Evolutionary conservation across 2,113 vertebrate species (phyloP), one percentile per base, ranked within the genome.

Genomic region (Hyaena hyaena): DNA sequence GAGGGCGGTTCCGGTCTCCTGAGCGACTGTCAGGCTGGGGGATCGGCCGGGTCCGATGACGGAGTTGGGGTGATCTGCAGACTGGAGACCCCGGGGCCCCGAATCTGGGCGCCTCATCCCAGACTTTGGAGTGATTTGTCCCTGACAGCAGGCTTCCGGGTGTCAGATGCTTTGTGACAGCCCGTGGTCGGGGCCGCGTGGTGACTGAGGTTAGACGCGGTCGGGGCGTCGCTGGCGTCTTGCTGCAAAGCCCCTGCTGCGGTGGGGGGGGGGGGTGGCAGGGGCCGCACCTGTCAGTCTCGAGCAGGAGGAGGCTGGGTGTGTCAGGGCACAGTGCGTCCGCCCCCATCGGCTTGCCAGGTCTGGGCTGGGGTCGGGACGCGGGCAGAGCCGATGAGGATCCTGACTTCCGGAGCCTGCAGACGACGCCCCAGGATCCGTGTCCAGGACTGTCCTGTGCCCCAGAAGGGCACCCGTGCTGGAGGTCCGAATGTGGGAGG

Each of bases 21-120:
- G 19, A 35, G 35, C 35, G 28, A 14, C 33, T 4, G 12, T 7
- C 55, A 3, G 0, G 19, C 31, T 28, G 15, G 16, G 39, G 23
- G 24, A 0, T 1, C 11, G 8, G 3, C 16, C 8, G 19, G 68
- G n/a, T 1, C 66, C 0, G 35, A 39, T 35, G 53, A 21, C 0
- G 21, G 31, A 39, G 0, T 12, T 43, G 39, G 79, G 39, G 31
- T 11, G 12, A 14, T 19, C 21, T 73, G 53, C 68, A 4, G 11
- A 10, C 7, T 50, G 6, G 12, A 43, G 63, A 53, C 50, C 14
- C 0, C 9, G 0, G 26, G 21, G 1, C 68, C 58, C 77, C 14
- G 55, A 19, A 19, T 2, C 2, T 28, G n/a, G 45, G 68, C 4
- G 0, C 4, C 66, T 2, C 31, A 5, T n/a, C 28, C 45, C n/a